Conservation (phyloP, 2,113 vertebrate genomes). For the Peromyscus maniculatus region DNA sequence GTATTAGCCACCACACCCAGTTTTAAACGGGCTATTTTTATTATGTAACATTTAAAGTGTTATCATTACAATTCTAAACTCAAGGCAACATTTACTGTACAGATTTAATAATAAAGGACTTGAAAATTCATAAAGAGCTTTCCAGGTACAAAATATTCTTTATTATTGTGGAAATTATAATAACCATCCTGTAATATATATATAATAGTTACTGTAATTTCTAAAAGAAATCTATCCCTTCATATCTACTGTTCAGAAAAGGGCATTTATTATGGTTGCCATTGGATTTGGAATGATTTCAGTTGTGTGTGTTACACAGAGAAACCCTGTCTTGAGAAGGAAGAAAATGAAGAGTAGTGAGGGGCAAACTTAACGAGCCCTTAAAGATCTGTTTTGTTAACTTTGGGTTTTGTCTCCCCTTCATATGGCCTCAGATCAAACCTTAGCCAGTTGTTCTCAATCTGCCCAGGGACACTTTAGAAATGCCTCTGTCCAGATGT, state of each 20-base stretch:
- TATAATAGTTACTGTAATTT: background rate
- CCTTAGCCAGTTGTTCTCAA: background rate
- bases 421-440: background rate
- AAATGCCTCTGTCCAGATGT: background rate
- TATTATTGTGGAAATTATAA: background rate
- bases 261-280: background rate
- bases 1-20: background rate
- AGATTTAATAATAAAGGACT: conserved; percentile 22
- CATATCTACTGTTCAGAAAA: background rate
- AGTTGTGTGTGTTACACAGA: background rate
- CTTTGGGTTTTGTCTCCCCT: background rate
- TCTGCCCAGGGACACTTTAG: background rate
- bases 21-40: conserved; percentile 12
- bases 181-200: background rate
- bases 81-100: background rate
- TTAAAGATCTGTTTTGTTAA: conserved; percentile 3
- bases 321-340: background rate
- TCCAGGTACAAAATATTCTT: background rate
- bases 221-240: background rate
- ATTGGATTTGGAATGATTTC: conserved; percentile 25
- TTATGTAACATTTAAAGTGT: background rate
- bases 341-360: background rate
- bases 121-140: conserved; percentile 15
- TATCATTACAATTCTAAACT: conserved; percentile 17
- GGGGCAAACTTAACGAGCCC: background rate